phyloP scores from a whole-genome alignment of 1,140 invertebrate genomes.

The Limonius californicus region DNA sequence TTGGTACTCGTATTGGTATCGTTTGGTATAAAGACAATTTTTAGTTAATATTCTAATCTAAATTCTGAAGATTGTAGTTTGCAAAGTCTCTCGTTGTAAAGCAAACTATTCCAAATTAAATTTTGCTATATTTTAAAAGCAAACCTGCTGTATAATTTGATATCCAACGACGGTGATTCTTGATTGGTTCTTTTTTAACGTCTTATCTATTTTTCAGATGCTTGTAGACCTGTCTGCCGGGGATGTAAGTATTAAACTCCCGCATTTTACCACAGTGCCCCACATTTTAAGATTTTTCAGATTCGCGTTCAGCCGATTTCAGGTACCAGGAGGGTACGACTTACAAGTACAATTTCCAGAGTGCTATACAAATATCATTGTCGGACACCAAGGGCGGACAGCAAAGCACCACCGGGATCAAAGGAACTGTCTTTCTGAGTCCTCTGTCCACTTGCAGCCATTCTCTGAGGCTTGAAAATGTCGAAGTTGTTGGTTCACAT shows the following conservation, averaged over 20 bases:
- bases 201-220: slow-evolving; percentile 37
- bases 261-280: neutral
- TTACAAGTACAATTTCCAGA: slow-evolving; percentile 63
- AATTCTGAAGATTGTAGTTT: too few species aligned
- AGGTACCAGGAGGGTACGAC: slow-evolving; percentile 58
- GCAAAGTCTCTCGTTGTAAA: too few species aligned
- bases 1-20: too few species aligned
- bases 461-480: slow-evolving; percentile 56
- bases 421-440: slow-evolving; percentile 57
- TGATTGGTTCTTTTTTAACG: too few species aligned
- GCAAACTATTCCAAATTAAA: too few species aligned
- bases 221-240: slow-evolving; percentile 49
- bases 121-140: too few species aligned
- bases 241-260: slow-evolving; percentile 47
- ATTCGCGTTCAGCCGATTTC: slow-evolving; percentile 42
- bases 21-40: too few species aligned
- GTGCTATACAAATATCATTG: slow-evolving; percentile 56
- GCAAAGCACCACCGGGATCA: slow-evolving; percentile 53
- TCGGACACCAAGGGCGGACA: slow-evolving; percentile 55
- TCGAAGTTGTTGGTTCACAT: slow-evolving; percentile 52
- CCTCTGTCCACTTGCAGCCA: slow-evolving; percentile 60
- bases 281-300: neutral
- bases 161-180: too few species aligned
- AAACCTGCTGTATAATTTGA: too few species aligned
- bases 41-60: too few species aligned